A percentile compares a stretch with the other conserved stretches of the same genome.
These are phyloP conservation scores for Ochropleura leucogaster DNA, from an alignment of 2,888 invertebrate species.

Conservation along the genomic window DNA sequence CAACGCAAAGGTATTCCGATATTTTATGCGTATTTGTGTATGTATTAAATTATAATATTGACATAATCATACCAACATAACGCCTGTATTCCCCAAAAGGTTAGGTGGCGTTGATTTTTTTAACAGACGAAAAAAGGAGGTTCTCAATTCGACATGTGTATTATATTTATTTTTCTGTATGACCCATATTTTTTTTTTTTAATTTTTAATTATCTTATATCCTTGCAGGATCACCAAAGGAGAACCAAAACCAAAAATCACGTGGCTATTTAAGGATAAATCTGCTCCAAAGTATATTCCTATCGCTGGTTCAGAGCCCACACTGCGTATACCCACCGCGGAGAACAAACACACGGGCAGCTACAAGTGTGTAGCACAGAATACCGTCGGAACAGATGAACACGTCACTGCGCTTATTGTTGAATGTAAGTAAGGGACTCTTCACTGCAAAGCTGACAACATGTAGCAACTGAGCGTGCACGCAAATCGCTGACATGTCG, in stretches of 20 bases:
- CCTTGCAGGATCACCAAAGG: conserved; percentile 36
- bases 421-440: conserved; percentile 48
- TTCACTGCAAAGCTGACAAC: not conserved
- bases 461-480: not conserved
- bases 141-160: no score
- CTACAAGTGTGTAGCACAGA: conserved; percentile 52
- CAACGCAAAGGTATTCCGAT: not conserved
- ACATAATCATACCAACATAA: not conserved
- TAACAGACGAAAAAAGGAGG: no score
- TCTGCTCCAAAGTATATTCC: conserved; percentile 1
- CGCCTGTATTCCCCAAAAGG: not conserved
- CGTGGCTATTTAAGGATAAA: conserved; percentile 40
- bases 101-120: not conserved
- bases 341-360: conserved; percentile 34
- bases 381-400: conserved; percentile 26
- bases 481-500: not conserved
- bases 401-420: conserved; percentile 53
- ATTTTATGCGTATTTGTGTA: not conserved
- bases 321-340: conserved; percentile 13
- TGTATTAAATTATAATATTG: not conserved
- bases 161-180: no score
- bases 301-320: conserved; percentile 4
- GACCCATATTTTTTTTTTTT: no score
- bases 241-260: conserved; percentile 42
- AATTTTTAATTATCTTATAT: no score